Percentiles rank a stretch among this genome's conserved stretches.
phyloP scores from a whole-genome alignment of 2,113 vertebrate species.

The Sakesphorus luctuosus region DNA sequence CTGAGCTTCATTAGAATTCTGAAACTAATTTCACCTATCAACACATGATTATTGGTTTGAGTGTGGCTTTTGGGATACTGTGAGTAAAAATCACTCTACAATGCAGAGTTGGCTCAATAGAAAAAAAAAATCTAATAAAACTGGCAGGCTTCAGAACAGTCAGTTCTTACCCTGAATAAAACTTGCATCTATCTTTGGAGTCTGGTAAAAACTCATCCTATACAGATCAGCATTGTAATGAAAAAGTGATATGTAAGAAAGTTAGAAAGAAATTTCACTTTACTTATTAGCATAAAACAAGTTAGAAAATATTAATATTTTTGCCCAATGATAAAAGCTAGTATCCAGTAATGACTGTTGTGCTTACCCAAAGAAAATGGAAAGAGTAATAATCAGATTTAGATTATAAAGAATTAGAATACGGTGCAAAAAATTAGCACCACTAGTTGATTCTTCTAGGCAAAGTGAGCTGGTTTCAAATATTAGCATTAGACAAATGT shows the following conservation, averaged over 20 bases:
- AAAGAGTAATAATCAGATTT: background rate
- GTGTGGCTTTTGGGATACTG: slow-evolving; percentile 68
- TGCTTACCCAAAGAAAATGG: background rate
- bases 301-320: background rate
- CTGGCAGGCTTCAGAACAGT: slow-evolving; percentile 59
- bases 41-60: slow-evolving; percentile 80
- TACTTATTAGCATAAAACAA: background rate
- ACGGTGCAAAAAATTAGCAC: background rate
- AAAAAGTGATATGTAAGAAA: background rate
- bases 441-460: background rate
- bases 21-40: slow-evolving; percentile 82
- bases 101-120: slow-evolving; percentile 51
- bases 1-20: slow-evolving; percentile 84
- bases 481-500: background rate
- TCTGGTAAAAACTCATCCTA: background rate
- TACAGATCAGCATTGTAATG: background rate
- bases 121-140: background rate
- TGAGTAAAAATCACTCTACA: slow-evolving; percentile 72
- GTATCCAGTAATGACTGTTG: background rate
- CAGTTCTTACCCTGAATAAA: slow-evolving; percentile 53
- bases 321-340: background rate
- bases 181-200: slow-evolving; percentile 13
- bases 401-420: background rate
- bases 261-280: background rate
- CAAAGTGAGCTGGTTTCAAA: background rate